Conservation (phyloP, 2,888 invertebrate species). For the Tenthredo distinguenda region DNA sequence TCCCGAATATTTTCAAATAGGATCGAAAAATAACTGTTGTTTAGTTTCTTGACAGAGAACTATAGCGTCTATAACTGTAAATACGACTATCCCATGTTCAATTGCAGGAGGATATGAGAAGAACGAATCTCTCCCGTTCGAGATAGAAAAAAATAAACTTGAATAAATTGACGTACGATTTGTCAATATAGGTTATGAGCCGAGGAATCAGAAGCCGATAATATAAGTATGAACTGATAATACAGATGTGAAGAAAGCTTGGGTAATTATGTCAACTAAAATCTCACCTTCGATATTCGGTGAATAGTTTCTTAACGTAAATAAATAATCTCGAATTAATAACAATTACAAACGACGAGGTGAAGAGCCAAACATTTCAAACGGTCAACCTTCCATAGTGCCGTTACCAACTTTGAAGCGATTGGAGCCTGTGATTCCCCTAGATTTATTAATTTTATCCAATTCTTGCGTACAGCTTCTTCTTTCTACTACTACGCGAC, state of each 20-base stretch:
- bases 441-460: neutral
- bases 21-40: neutral
- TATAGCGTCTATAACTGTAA: neutral
- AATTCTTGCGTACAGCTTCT: neutral
- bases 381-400: neutral
- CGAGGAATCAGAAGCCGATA: neutral
- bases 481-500: neutral
- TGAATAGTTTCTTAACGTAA: neutral
- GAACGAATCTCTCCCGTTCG: neutral
- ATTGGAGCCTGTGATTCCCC: neutral
- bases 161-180: neutral
- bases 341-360: constrained; percentile 5
- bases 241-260: neutral
- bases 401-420: neutral
- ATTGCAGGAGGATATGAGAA: neutral
- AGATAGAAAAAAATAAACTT: neutral
- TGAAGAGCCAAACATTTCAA: constrained; percentile 1
- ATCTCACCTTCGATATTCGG: neutral
- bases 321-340: neutral
- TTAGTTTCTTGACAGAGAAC: neutral
- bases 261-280: neutral
- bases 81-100: neutral
- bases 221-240: neutral
- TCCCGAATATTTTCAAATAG: neutral
- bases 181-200: constrained; percentile 13